Evolutionary conservation across 2,113 vertebrate species (phyloP), one percentile per base, ranked within the genome.

Genomic region (Choloepus hoffmanni): DNA sequence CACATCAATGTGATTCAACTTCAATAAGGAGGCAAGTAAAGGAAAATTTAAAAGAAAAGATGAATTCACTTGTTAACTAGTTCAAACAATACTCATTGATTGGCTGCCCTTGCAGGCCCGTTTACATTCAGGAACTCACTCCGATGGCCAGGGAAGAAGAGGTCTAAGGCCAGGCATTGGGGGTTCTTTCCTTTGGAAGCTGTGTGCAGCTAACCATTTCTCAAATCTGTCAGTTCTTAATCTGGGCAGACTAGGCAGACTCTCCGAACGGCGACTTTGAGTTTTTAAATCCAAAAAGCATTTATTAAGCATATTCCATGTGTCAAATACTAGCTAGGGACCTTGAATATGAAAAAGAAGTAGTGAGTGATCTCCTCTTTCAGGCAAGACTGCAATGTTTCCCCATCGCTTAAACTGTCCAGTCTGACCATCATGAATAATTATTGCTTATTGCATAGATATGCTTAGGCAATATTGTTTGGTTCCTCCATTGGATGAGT

Each of bases 201-300:
- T 60, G 3, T 48, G 26, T 70, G 68, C 86, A 53, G 55, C 14
- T 48, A 83, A 78, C 24, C 0, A n/a, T 60, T 84, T 73, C 70
- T 84, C 28, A 40, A 58, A 26, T 87, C 8, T 40, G 77, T 60
- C 55, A 78, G 14, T 48, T 82, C 50, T 83, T 18, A 53, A 43
- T 77, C 36, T 90, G 60, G 16, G 50, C 30, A 83, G 62, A 63
- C 24, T 28, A 83, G 33, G 40, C 48, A 8, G 87, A 33, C 43
- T 87, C 88, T 72, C 50, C 62, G 67, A 92, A 72, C 89, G 9
- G 70, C 16, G 30, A 89, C 50, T 87, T 55, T 60, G 67, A 82
- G 10, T 82, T 83, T 23, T 58, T 58, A 85, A 96, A 85, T 48
- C 83, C 14, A 79, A 82, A 92, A 92, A 36, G 2, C n/a, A 33